Evolutionary conservation across 2,113 vertebrate species (phyloP).

Genomic region (Tetrax tetrax): DNA sequence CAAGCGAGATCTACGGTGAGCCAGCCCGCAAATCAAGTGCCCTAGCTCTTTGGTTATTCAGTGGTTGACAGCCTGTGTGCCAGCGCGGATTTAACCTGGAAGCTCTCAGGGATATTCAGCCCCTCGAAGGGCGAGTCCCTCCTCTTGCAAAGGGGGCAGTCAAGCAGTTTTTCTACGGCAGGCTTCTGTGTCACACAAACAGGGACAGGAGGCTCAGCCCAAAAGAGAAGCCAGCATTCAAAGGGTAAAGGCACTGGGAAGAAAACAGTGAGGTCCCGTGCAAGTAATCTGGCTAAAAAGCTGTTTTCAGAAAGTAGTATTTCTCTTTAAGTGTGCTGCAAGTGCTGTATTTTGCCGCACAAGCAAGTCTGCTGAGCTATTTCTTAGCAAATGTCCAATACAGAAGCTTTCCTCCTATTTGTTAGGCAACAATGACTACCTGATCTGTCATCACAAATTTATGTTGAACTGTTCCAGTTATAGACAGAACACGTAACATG

Average conservation of each 20-base stretch:
- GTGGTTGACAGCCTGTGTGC: too few species aligned
- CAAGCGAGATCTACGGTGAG: not conserved
- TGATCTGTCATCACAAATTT: not conserved
- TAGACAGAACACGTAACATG: accelerated
- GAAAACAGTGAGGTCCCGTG: not conserved
- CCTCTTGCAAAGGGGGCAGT: not conserved
- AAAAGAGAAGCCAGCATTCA: not conserved
- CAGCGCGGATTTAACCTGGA: accelerated
- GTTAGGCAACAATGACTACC: accelerated
- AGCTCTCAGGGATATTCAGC: not conserved
- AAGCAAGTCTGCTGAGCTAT: not conserved
- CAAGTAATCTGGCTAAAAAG: not conserved
- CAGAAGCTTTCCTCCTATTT: not conserved
- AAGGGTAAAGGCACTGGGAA: not conserved
- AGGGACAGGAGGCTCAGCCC: not conserved
- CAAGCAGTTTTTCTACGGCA: not conserved
- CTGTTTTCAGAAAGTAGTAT: not conserved
- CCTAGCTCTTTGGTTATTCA: not conserved
- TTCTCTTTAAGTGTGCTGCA: not conserved
- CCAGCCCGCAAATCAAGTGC: not conserved
- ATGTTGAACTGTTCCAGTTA: not conserved
- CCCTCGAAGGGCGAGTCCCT: not conserved
- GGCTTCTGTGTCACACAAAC: not conserved
- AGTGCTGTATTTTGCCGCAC: not conserved
- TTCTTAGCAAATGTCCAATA: not conserved